A percentile compares a stretch with the other conserved stretches of the same genome.
Evolutionary conservation across 1,140 invertebrate species (phyloP).

Genomic region (Zophobas morio): DNA sequence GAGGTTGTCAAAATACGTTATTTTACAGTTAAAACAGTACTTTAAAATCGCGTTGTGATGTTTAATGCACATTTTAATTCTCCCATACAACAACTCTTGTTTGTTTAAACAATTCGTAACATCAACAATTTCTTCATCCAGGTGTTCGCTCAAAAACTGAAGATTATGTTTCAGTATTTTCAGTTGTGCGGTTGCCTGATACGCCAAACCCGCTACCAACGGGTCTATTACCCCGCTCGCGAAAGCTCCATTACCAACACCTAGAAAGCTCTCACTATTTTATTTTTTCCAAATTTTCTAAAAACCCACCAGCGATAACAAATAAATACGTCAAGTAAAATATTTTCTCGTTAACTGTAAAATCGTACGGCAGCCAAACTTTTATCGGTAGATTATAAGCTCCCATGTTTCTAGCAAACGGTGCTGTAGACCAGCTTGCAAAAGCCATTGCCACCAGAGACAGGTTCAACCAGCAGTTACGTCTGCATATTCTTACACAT

Average conservation of each 20-base stretch:
- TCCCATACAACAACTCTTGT: conserved; percentile 2
- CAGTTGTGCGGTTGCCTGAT: conserved; percentile 19
- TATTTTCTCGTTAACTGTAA: background rate
- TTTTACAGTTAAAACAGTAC: background rate
- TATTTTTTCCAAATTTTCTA: background rate
- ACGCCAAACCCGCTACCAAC: conserved; percentile 15
- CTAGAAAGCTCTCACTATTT: background rate
- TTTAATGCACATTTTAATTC: conserved; percentile 17
- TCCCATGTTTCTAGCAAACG: background rate
- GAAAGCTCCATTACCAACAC: conserved; percentile 1
- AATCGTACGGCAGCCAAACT: conserved; percentile 25
- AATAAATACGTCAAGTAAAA: conserved; percentile 10
- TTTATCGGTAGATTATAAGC: background rate
- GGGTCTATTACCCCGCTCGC: conserved; percentile 11
- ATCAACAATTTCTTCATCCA: background rate
- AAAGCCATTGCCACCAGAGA: background rate
- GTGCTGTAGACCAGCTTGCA: background rate
- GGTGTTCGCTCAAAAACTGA: conserved; percentile 20
- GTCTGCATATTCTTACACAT: conserved; percentile 4
- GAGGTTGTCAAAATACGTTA: too few relatives aligned
- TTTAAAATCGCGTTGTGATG: conserved; percentile 32
- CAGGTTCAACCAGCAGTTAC: conserved; percentile 8
- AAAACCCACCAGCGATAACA: background rate
- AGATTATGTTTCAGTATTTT: conserved; percentile 28
- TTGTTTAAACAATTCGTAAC: background rate